These are phyloP conservation scores for Trachelus iudaicus DNA, from an alignment of 2,888 invertebrate genomes.

Conservation along the genomic window DNA sequence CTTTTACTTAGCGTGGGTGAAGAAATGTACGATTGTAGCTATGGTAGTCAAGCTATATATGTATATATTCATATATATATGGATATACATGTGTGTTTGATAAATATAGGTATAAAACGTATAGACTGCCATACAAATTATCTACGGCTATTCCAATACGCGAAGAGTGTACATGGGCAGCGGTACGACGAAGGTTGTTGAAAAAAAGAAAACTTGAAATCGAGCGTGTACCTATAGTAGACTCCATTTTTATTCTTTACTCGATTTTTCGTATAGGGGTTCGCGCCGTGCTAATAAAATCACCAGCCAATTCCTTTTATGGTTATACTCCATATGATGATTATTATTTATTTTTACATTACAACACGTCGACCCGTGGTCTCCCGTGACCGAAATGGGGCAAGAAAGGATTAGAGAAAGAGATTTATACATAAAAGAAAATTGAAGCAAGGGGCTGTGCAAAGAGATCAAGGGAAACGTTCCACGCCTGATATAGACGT, in stretches of 20 bases:
- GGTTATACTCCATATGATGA: slow-evolving; percentile 31
- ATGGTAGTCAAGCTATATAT: not conserved
- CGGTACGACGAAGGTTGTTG: slow-evolving; percentile 5
- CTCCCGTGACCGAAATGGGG: slow-evolving; percentile 15
- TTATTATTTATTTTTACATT: slow-evolving; percentile 37
- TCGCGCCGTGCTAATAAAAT: slow-evolving; percentile 39
- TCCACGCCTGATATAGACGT: slow-evolving; percentile 20
- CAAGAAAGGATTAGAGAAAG: slow-evolving; percentile 18
- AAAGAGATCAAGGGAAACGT: slow-evolving; percentile 17
- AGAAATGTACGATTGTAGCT: not conserved
- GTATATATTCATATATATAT: not conserved
- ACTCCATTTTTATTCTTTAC: not conserved
- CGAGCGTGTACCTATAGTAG: not conserved
- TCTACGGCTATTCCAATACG: not conserved
- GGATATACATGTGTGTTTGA: no score
- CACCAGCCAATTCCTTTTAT: slow-evolving; percentile 37
- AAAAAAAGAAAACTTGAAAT: slow-evolving; percentile 16
- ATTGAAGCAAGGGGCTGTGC: slow-evolving; percentile 16
- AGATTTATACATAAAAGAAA: slow-evolving; percentile 9
- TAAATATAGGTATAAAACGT: not conserved
- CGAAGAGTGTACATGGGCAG: not conserved
- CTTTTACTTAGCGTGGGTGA: not conserved
- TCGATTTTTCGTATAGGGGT: slow-evolving; percentile 16
- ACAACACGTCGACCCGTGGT: slow-evolving; percentile 14
- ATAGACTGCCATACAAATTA: not conserved